Evolutionary conservation across 2,888 invertebrate genomes (phyloP).

Genomic region (Tridacna crocea): DNA sequence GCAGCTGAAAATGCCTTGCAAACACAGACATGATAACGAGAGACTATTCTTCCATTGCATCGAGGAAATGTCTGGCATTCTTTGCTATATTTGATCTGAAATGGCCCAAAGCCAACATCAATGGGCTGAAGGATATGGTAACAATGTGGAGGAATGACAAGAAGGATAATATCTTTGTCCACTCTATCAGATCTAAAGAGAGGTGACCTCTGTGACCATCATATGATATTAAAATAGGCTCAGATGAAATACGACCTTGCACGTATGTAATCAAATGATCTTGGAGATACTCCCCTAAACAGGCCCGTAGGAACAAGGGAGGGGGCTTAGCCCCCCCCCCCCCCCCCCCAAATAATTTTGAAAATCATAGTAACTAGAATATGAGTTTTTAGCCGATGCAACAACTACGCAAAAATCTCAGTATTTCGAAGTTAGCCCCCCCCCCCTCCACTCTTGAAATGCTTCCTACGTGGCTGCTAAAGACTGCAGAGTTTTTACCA

Average conservation of each 20-base stretch:
- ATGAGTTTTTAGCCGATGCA: too few relatives aligned
- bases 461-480: too few relatives aligned
- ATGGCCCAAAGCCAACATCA: slow-evolving; percentile 44
- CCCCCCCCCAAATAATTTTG: too few relatives aligned
- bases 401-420: too few relatives aligned
- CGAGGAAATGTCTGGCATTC: slow-evolving; percentile 5
- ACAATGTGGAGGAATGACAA: slow-evolving; percentile 33
- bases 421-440: too few relatives aligned
- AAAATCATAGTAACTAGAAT: too few relatives aligned
- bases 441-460: too few relatives aligned
- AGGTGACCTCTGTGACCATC: slow-evolving; percentile 32
- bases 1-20: slow-evolving; percentile 36
- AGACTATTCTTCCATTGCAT: too few relatives aligned
- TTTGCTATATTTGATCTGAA: slow-evolving; percentile 20
- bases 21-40: slow-evolving; percentile 1
- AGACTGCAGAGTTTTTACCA: too few relatives aligned
- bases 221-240: background rate
- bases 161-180: slow-evolving; percentile 38
- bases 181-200: slow-evolving; percentile 23
- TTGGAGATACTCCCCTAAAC: background rate
- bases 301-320: too few relatives aligned
- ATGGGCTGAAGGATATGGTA: slow-evolving; percentile 35
- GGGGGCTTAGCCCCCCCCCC: too few relatives aligned
- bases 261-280: background rate
- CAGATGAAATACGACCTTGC: background rate